Percentiles rank a stretch among this genome's conserved stretches.
phyloP scores from a whole-genome alignment of 2,888 invertebrate species.

The Nymphalis c-album region DNA sequence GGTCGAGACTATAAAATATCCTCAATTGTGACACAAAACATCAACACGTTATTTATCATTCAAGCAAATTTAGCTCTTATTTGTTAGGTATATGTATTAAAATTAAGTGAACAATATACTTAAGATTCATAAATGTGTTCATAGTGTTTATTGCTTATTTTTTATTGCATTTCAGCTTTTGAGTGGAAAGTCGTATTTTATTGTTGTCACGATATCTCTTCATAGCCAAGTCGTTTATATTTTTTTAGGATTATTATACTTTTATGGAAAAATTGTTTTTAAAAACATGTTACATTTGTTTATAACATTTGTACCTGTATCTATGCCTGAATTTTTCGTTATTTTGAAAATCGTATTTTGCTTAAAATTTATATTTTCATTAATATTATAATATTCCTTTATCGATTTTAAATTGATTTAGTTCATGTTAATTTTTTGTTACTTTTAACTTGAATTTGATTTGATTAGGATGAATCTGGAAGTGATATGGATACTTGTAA shows the following conservation, averaged over 20 bases:
- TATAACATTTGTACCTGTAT: too few relatives aligned
- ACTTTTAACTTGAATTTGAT: too few relatives aligned
- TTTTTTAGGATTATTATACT: neutral
- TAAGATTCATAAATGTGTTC: neutral
- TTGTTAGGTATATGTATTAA: neutral
- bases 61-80: neutral
- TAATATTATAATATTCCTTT: too few relatives aligned
- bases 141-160: constrained; percentile 23
- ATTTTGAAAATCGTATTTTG: too few relatives aligned
- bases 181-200: constrained; percentile 27
- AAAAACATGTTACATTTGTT: too few relatives aligned
- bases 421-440: too few relatives aligned
- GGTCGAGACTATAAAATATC: constrained; percentile 26
- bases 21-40: constrained; percentile 2
- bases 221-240: constrained; percentile 12
- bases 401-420: too few relatives aligned
- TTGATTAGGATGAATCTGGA: too few relatives aligned
- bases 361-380: too few relatives aligned
- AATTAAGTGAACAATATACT: neutral
- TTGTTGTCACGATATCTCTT: constrained; percentile 16
- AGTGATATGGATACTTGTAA: too few relatives aligned
- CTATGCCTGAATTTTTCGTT: too few relatives aligned
- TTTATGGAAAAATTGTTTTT: constrained; percentile 5
- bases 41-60: neutral
- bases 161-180: constrained; percentile 30